Evolutionary conservation across 1,140 invertebrate species (phyloP).

Genomic region (Elymnias hypermnestra): DNA sequence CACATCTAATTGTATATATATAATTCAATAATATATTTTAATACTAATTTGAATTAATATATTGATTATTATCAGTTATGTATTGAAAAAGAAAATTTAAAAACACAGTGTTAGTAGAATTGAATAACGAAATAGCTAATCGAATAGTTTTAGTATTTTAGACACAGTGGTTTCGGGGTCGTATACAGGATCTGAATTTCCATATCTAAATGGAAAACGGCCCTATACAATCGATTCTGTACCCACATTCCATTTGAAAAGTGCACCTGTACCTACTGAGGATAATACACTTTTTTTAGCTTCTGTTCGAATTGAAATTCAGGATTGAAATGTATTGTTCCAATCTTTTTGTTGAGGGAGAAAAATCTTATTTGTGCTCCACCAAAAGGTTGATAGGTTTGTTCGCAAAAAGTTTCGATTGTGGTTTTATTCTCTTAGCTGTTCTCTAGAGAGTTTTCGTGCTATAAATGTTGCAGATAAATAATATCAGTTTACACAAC

Average conservation of each 20-base stretch:
- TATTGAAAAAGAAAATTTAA: no score
- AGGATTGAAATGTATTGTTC: constrained; percentile 13
- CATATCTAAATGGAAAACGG: constrained; percentile 73
- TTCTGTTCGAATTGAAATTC: constrained; percentile 21
- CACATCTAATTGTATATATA: no score
- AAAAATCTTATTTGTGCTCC: not conserved
- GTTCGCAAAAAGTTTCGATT: no score
- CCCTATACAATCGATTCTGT: constrained; percentile 67
- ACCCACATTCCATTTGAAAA: constrained; percentile 65
- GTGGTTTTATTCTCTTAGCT: no score
- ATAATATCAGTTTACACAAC: no score
- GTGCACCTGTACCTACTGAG: constrained; percentile 58
- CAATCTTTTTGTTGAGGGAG: not conserved
- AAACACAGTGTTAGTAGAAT: no score
- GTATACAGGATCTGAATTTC: constrained; percentile 61
- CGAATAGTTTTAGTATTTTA: constrained; percentile 46
- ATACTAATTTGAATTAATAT: no score
- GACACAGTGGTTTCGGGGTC: constrained; percentile 35
- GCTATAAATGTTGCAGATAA: no score
- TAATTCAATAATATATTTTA: no score
- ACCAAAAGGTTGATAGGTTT: no score
- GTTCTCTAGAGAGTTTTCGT: no score
- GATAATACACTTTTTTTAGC: constrained; percentile 45
- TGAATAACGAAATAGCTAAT: constrained; percentile 25
- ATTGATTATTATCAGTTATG: no score